phyloP scores from a whole-genome alignment of 2,888 invertebrate species.

The Aspidiotus rigidus region DNA sequence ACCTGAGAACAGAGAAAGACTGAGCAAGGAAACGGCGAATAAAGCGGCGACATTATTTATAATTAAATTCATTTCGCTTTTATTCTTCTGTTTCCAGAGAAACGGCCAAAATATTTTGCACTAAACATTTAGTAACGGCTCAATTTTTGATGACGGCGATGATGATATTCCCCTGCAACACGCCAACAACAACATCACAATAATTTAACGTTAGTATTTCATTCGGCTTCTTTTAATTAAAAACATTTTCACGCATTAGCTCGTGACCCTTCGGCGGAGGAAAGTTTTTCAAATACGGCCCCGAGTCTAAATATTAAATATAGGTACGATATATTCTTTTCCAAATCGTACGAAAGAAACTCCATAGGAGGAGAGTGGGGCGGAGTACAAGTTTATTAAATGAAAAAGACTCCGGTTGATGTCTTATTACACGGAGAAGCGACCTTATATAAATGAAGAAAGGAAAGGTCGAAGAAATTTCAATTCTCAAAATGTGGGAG shows the following conservation, averaged over 20 bases:
- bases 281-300: too few species aligned
- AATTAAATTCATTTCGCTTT: constrained; percentile 23
- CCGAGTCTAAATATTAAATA: too few species aligned
- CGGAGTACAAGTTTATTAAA: too few species aligned
- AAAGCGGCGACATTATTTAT: constrained; percentile 22
- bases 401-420: too few species aligned
- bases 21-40: constrained; percentile 15
- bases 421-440: too few species aligned
- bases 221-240: constrained; percentile 27
- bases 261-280: background rate
- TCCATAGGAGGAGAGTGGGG: too few species aligned
- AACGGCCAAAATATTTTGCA: constrained; percentile 20
- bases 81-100: constrained; percentile 7
- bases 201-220: constrained; percentile 31
- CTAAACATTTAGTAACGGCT: constrained; percentile 11
- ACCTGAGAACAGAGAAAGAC: constrained; percentile 24
- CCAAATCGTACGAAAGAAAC: too few species aligned
- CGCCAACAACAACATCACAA: background rate
- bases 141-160: constrained; percentile 17
- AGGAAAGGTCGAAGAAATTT: too few species aligned
- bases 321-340: too few species aligned
- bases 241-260: constrained; percentile 19
- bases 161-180: constrained; percentile 28
- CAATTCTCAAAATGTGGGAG: too few species aligned
- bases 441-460: too few species aligned